Base-by-base conservation (phyloP, 2,888 invertebrate species). In the Drosophila sordidula region DNA sequence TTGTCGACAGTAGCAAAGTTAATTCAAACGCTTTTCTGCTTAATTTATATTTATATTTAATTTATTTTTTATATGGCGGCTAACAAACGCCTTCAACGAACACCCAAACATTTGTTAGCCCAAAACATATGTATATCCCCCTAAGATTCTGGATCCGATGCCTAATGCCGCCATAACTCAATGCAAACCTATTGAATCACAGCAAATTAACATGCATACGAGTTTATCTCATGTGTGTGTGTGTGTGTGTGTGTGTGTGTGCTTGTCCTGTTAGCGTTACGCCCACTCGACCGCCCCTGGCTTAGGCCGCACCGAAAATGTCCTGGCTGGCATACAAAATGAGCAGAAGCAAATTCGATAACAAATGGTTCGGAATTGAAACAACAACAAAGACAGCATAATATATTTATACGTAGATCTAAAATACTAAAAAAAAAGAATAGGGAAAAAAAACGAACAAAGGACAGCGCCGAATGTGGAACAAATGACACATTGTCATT, bases 401-500 rank as follows among this genome's bases (percentile, higher is more conserved):
- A 77, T 61, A 61, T 66, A 69, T 70, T 57, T 78, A 70, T 75
- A 79, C 36, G 70, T 52, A 61, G 56, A 70, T 70, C 38, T 45
- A 45, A 58, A 58, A 54, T 47, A 54, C 29, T 32, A 54, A 8
- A 58, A 55, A 50, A 38, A 65, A 38, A 36, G 44, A 49, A 39
- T 55, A 54, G 25, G 25, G 25, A 11, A 49, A 42, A 64, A 61
- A 69, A 70, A 78, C 69, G 57, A 72, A 62, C 44, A 70, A 76
- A 74, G 78, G 76, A 85, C 77, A 46, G 25, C 65, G 67, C 49
- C 65, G 71, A 80, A 76, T 84, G 75, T 74, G 62, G 75, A 72
- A 76, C 83, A 85, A 86, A 87, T 85, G 86, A 86, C 86, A 87
- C 83, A 85, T 86, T 87, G 86, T 86, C 83, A 76, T 70, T 75